Conservation (phyloP, 2,888 invertebrate species). For the Drymonia ruficornis region DNA sequence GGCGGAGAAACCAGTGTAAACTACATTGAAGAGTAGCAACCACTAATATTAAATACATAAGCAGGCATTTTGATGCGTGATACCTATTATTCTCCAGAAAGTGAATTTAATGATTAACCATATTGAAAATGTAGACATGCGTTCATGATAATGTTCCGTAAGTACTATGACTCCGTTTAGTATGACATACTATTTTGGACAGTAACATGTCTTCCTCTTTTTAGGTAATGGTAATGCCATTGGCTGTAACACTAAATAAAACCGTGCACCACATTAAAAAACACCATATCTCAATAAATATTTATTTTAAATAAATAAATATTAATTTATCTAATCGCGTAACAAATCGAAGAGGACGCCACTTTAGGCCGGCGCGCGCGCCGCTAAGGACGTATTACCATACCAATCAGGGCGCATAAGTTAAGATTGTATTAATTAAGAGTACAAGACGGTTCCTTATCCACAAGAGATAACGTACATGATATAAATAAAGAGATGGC, state of each 20-base stretch:
- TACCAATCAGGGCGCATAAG: slow-evolving; percentile 80
- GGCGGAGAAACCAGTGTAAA: too few species aligned
- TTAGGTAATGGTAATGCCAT: too few species aligned
- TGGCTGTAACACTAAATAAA: not conserved
- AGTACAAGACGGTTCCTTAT: slow-evolving; percentile 61
- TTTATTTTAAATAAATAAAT: slow-evolving; percentile 38
- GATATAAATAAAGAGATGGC: slow-evolving; percentile 38
- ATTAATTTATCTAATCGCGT: slow-evolving; percentile 67
- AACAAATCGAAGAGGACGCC: slow-evolving; percentile 78
- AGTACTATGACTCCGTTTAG: too few species aligned
- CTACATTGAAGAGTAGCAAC: too few species aligned
- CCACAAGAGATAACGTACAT: slow-evolving; percentile 35
- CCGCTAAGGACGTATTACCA: slow-evolving; percentile 68
- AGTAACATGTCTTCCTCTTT: too few species aligned
- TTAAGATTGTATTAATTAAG: slow-evolving; percentile 81
- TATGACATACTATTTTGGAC: too few species aligned
- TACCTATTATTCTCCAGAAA: too few species aligned
- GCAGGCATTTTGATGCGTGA: too few species aligned
- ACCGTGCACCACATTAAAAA: not conserved
- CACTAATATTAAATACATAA: too few species aligned
- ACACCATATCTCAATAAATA: not conserved
- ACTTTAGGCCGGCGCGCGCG: slow-evolving; percentile 57
- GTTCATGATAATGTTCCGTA: too few species aligned
- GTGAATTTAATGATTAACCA: too few species aligned
- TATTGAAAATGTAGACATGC: too few species aligned